A percentile compares a stretch with the other conserved stretches of the same genome.
Evolutionary conservation across 2,888 invertebrate genomes (phyloP).

Genomic region (Drosophila hamatofila): DNA sequence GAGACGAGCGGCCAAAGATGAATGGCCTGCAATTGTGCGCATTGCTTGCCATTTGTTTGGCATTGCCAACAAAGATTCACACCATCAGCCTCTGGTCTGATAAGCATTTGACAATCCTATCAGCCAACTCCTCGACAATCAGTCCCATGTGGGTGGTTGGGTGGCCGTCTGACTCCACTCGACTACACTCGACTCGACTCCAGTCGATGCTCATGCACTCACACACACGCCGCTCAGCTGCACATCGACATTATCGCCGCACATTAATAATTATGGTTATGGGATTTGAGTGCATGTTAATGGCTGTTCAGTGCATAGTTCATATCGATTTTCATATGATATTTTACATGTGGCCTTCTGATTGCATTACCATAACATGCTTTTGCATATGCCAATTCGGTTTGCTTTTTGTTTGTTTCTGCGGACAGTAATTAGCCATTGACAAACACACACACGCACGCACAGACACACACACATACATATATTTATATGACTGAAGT

Average conservation of each 20-base stretch:
- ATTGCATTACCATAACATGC: slow-evolving; percentile 61
- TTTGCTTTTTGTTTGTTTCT: slow-evolving; percentile 22
- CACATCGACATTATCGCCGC: slow-evolving; percentile 33
- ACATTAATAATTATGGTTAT: slow-evolving; percentile 77
- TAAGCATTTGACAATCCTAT: slow-evolving; percentile 53
- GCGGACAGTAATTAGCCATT: slow-evolving; percentile 54
- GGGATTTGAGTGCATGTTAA: slow-evolving; percentile 71
- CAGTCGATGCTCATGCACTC: neutral
- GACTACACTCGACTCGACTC: too few species aligned
- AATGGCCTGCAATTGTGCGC: slow-evolving; percentile 77
- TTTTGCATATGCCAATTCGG: slow-evolving; percentile 29
- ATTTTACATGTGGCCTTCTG: slow-evolving; percentile 56
- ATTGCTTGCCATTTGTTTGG: slow-evolving; percentile 72
- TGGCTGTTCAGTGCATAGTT: slow-evolving; percentile 65
- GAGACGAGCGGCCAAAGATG: slow-evolving; percentile 67
- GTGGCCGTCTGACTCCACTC: neutral
- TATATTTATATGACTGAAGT: neutral
- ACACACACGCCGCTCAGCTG: neutral
- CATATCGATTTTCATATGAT: slow-evolving; percentile 66
- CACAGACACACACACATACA: slow-evolving; percentile 4
- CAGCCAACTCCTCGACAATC: slow-evolving; percentile 28
- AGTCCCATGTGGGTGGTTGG: neutral
- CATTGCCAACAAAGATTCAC: slow-evolving; percentile 51
- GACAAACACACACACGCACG: slow-evolving; percentile 31
- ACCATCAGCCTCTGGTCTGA: slow-evolving; percentile 34